These are phyloP conservation scores for Hyperoplus lanceolatus DNA, from an alignment of 2,797 vertebrate genomes.

Conservation along the genomic window DNA sequence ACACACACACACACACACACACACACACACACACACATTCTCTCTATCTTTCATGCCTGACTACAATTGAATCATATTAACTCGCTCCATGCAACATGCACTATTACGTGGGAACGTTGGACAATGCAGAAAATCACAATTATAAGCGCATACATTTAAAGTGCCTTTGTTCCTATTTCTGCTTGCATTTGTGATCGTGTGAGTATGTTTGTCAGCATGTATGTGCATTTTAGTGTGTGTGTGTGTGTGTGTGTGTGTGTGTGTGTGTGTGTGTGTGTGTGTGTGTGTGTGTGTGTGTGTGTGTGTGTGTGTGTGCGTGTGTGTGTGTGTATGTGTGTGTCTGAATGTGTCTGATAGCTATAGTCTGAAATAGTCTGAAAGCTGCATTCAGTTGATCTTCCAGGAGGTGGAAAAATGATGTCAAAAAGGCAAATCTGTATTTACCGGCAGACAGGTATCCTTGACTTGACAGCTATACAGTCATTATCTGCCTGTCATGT, in stretches of 20 bases:
- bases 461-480: conserved; percentile 90
- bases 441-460: conserved; percentile 90
- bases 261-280: conserved; percentile 22
- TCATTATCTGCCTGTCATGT: conserved; percentile 90
- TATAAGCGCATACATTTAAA: conserved; percentile 78
- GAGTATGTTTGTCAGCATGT: conserved; percentile 41
- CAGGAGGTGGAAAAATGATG: conserved; percentile 85
- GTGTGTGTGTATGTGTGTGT: conserved; percentile 5
- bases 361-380: conserved; percentile 74
- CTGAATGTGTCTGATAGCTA: conserved; percentile 59
- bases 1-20: conserved; percentile 24
- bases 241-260: conserved; percentile 4
- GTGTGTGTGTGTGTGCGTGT: conserved; percentile 33
- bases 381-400: conserved; percentile 85
- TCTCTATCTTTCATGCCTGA: conserved; percentile 77
- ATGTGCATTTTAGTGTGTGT: conserved; percentile 1
- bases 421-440: conserved; percentile 91
- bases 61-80: conserved; percentile 83
- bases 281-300: conserved; percentile 26
- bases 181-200: conserved; percentile 18
- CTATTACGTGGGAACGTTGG: conserved; percentile 67
- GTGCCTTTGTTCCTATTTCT: conserved; percentile 71
- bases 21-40: conserved; percentile 50
- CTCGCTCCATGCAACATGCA: conserved; percentile 73
- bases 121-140: conserved; percentile 84